These are phyloP conservation scores for Keiferia lycopersicella DNA, from an alignment of 2,888 invertebrate species.

Conservation along the genomic window DNA sequence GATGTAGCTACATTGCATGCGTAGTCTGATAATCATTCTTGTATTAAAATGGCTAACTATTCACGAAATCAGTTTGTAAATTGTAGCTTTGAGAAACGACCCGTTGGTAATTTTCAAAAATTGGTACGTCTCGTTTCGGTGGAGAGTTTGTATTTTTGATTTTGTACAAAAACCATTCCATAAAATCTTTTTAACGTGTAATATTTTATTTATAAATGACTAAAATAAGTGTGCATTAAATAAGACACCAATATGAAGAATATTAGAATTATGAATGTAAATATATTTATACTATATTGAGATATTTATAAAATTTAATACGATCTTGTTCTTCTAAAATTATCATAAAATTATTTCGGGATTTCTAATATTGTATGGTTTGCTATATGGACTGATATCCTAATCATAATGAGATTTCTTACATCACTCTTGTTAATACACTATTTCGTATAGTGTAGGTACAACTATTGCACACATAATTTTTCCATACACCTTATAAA, in stretches of 20 bases:
- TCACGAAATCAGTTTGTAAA: neutral
- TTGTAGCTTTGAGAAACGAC: constrained; percentile 1
- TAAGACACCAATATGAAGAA: constrained; percentile 80
- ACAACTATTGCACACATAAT: constrained; percentile 52
- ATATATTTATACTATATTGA: constrained; percentile 80
- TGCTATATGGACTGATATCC: constrained; percentile 62
- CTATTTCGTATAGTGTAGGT: constrained; percentile 55
- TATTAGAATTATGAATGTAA: constrained; percentile 75
- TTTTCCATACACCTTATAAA: constrained; percentile 50
- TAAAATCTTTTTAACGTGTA: constrained; percentile 72
- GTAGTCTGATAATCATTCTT: too few relatives aligned
- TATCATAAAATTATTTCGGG: constrained; percentile 68
- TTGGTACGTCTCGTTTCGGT: constrained; percentile 53
- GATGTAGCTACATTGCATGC: too few relatives aligned
- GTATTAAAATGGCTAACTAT: too few relatives aligned
- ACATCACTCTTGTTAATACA: constrained; percentile 47
- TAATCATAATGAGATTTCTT: constrained; percentile 48
- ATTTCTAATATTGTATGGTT: constrained; percentile 58
- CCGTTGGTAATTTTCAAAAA: constrained; percentile 32
- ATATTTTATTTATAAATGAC: constrained; percentile 71
- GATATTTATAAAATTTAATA: constrained; percentile 81
- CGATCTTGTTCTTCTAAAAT: constrained; percentile 78
- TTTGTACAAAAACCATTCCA: constrained; percentile 81
- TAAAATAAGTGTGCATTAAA: constrained; percentile 75
- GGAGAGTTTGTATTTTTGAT: constrained; percentile 72